Evolutionary conservation across 2,113 vertebrate species (phyloP), one percentile per base, ranked within the genome.

Genomic region (Microcebus griseorufus): DNA sequence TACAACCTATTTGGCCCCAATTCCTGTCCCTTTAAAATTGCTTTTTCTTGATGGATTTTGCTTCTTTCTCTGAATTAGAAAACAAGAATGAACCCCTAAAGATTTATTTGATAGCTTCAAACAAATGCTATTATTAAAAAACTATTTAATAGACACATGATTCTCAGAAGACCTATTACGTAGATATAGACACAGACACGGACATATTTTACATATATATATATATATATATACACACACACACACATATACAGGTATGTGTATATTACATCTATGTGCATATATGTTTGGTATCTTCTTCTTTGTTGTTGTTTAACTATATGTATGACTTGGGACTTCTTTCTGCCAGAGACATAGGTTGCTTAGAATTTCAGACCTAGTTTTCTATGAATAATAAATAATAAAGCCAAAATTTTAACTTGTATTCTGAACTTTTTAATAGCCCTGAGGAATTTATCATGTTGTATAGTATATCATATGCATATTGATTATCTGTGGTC

Each of bases 1-100:
- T 92, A 88, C 87, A 98, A 93, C 95, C 86, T 98, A 80, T 95
- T 94, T 96, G 82, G 96, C 79, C 79, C 64, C 91, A 92, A 84
- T 92, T 96, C 80, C 73, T 95, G 27, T 93, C 83, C 80, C 25
- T 94, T 86, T 93, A 92, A 97, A 97, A 95, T 96, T 96, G 95
- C 88, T 92, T 95, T 96, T 90, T 93, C 65, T 73, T 96, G 69
- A 96, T 96, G 45, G 32, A 51, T 93, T 97, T 94, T 94, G 51
- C 25, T 91, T 80, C 51, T 89, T 93, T 95, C 92, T 79, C 85
- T 85, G 70, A 98, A 94, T 97, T 96, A 62, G 48, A 86, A 92
- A 95, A 83, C 5, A 48, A 95, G 55, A 86, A 82, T 62, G 45
- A 82, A 82, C 78, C 86, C n/a, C n/a, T 93, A 86, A 95, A 67